Evolutionary conservation across 1,140 invertebrate species (phyloP), one percentile per base, ranked within the genome.

Genomic region (Ylistrum balloti): DNA sequence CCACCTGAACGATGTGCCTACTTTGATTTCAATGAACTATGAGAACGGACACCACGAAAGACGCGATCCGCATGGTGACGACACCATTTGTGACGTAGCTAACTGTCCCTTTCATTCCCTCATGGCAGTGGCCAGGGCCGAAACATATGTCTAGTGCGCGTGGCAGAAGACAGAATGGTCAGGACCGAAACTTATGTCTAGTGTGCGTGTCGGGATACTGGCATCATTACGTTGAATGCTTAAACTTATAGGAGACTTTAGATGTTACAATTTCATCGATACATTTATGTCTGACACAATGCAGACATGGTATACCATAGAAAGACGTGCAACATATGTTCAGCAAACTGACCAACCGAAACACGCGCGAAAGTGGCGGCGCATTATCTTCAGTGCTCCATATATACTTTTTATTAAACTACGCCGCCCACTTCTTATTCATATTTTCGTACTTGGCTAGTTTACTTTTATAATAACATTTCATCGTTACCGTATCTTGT

Each of bases 1-100:
- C 87, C 90, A 90, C 74, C 85, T 93, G n/a, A 93, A 93, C 85
- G 93, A 93, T 88, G 91, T 93, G 9, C 89, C 92, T 13, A 93
- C 93, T 13, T 90, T 93, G 85, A 93, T 93, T 33, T 93, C 93
- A 7, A 88, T 93, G 45, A 91, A 93, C 86, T 91, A 90, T 33
- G 92, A 93, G 15, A 91, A 91, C 34, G 86, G 45, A 28, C 89
- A 86, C 33, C 88, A 89, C 85, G 48, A 89, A 85, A 41, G 28
- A n/a, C 85, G 87, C 34, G 86, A 89, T 22, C 56, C 56, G 5
- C 90, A 89, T 85, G 33, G 22, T 20, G 74, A 88, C 17, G 92
- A 92, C 17, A 91, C 88, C 13, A 89, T 92, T n/a, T 93, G 93
- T 92, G 38, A 90, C 33, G 93, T 93, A 48, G 92, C 92, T 85